Evolutionary conservation across 2,797 vertebrate species (phyloP), one percentile per base, ranked within the genome.

Genomic region (Bradypodion ventrale): DNA sequence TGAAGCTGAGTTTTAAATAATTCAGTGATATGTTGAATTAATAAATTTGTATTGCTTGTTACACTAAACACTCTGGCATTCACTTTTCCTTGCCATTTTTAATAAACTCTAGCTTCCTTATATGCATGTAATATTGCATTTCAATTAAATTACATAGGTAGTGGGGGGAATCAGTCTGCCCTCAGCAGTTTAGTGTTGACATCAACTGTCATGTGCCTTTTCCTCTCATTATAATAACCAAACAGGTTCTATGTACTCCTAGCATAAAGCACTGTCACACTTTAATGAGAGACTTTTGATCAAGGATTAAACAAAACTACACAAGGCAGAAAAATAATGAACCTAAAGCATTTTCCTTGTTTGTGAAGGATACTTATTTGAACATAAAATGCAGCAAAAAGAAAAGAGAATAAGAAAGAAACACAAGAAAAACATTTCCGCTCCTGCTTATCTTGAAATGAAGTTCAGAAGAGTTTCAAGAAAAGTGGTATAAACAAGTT

Each of bases 61-160:
- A 95, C 95, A 92, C 92, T 95, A 95, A 95, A 96, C 93, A 95
- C 92, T 94, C 95, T 95, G 91, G 93, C 93, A 92, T 95, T 95
- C 94, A 93, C 94, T 96, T 96, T 92, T 91, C 91, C 92, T 92
- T 96, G 96, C 94, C 93, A 93, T 96, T 95, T 94, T 96, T 95
- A 96, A 96, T 96, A 96, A 96, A 95, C 92, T 87, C 89, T 94
- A 85, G 82, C 90, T 95, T 95, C 94, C 94, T 96, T 95, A 96
- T 96, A 96, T 96, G 96, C 95, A 96, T 96, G 95, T 96, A 96
- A 95, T 94, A 96, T 90, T 95, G 93, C 94, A 95, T 96, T 96
- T 96, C 95, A 95, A 96, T 96, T 96, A 96, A 96, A 96, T 96
- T 96, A 95, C 93, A 89, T 92, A 94, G 89, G 60, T 94, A 94